Conservation (phyloP, 2,797 vertebrate genomes). For the Typhlichthys subterraneus region DNA sequence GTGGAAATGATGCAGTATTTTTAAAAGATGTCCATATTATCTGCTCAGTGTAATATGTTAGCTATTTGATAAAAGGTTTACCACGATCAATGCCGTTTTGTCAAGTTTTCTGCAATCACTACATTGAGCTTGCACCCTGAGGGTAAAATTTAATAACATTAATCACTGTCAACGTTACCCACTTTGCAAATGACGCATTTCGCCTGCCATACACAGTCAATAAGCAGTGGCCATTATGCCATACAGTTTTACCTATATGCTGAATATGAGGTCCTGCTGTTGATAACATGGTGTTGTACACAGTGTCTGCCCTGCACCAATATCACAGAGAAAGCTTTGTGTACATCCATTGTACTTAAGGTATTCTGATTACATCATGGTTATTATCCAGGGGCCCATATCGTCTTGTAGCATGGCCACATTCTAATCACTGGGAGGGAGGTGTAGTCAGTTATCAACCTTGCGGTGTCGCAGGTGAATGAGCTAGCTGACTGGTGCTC, state of each 20-base stretch:
- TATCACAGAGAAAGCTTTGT: constrained; percentile 25
- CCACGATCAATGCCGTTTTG: background rate
- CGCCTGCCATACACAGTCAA: background rate
- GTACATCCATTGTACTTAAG: constrained; percentile 20
- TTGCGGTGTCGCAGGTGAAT: constrained; percentile 37
- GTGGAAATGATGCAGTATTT: too few relatives aligned
- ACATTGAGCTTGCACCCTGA: too few relatives aligned
- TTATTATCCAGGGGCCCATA: constrained; percentile 50
- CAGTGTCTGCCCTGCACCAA: constrained; percentile 7
- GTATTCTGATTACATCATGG: constrained; percentile 42
- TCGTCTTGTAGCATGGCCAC: constrained; percentile 30
- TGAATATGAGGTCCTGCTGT: background rate
- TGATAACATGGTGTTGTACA: background rate
- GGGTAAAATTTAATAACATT: too few relatives aligned
- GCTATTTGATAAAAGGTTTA: too few relatives aligned
- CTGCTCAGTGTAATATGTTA: too few relatives aligned
- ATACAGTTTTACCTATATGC: background rate
- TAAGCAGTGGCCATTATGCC: background rate
- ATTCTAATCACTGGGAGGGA: constrained; percentile 39
- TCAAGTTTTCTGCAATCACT: background rate
- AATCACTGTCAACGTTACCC: too few relatives aligned
- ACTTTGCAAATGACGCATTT: background rate
- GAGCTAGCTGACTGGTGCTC: constrained; percentile 34
- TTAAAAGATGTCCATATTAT: too few relatives aligned
- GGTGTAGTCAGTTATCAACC: constrained; percentile 46